phyloP scores from a whole-genome alignment of 2,797 vertebrate genomes.

The Mus caroli region DNA sequence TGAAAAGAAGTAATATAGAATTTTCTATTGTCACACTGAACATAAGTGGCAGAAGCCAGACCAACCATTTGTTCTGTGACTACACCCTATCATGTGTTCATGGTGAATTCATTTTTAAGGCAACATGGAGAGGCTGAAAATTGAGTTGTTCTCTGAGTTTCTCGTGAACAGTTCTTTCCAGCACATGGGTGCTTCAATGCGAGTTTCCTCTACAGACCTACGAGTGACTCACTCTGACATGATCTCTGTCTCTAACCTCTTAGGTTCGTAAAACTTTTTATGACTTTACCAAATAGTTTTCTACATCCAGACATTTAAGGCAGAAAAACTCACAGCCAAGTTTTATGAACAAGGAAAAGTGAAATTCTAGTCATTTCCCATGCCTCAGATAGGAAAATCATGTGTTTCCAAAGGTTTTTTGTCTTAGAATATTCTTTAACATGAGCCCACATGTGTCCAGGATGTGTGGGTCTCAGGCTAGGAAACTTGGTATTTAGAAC shows the following conservation, averaged over 20 bases:
- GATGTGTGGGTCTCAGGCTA: background rate
- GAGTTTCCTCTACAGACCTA: background rate
- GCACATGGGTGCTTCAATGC: background rate
- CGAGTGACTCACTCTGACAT: background rate
- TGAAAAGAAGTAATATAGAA: background rate
- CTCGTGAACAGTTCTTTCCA: background rate
- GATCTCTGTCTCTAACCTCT: background rate
- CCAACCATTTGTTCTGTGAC: background rate
- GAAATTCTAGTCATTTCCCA: background rate
- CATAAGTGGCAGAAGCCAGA: background rate
- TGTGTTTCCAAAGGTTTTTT: background rate
- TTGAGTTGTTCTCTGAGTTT: background rate
- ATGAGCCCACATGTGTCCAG: background rate
- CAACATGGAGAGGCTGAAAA: background rate
- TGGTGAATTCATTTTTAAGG: background rate
- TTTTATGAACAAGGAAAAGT: background rate
- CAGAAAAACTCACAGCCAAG: background rate
- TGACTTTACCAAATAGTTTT: background rate
- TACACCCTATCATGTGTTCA: background rate
- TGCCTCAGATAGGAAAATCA: background rate
- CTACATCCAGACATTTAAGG: background rate
- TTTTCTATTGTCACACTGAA: background rate
- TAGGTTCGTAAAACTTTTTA: background rate
- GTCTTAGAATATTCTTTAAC: background rate
- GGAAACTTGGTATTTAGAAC: background rate